Evolutionary conservation across 2,113 vertebrate species (phyloP).

Genomic region (Toxostoma redivivum): DNA sequence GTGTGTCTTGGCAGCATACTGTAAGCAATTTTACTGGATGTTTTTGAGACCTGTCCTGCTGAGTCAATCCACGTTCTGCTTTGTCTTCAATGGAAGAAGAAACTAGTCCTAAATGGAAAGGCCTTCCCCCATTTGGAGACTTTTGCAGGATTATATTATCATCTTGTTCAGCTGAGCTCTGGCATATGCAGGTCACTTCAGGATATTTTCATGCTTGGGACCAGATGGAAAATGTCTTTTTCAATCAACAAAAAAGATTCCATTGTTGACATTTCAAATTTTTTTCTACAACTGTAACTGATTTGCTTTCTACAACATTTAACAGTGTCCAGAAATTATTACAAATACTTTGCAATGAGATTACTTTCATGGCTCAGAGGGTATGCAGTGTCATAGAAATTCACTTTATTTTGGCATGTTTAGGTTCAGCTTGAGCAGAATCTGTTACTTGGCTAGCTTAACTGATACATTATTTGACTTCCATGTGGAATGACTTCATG

Average conservation of each 20-base stretch:
- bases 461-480: background rate
- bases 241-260: conserved; percentile 49
- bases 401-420: background rate
- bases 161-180: conserved; percentile 18
- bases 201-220: conserved; percentile 52
- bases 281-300: conserved; percentile 57
- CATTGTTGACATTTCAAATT: conserved; percentile 39
- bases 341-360: conserved; percentile 49
- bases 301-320: conserved; percentile 57
- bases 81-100: background rate
- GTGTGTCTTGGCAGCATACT: background rate
- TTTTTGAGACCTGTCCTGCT: background rate
- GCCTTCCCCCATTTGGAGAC: background rate
- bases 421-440: background rate
- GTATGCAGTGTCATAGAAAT: conserved; percentile 38
- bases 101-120: background rate
- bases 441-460: background rate
- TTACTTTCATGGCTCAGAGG: conserved; percentile 40
- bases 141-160: background rate
- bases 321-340: conserved; percentile 46
- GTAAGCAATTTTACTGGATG: background rate
- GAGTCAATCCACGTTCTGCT: background rate
- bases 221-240: conserved; percentile 62
- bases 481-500: background rate
- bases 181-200: conserved; percentile 35